These are phyloP conservation scores for Thryonomys swinderianus DNA, from an alignment of 2,113 vertebrate genomes.

Conservation along the genomic window DNA sequence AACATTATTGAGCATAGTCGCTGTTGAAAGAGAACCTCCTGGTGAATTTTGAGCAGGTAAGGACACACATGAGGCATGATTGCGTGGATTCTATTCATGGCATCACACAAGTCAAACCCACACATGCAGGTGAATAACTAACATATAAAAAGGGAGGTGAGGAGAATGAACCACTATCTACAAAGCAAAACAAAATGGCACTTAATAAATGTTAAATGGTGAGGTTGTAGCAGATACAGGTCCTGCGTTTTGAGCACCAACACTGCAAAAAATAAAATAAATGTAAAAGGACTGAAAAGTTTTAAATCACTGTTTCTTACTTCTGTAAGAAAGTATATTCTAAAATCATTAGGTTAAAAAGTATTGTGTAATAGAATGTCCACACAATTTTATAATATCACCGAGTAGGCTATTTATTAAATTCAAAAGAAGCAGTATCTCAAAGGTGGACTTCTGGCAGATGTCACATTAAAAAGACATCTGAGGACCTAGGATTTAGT, in stretches of 20 bases:
- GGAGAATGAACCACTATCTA: neutral
- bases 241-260: neutral
- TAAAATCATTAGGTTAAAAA: neutral
- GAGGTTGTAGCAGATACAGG: too few species aligned
- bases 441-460: neutral
- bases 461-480: neutral
- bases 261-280: neutral
- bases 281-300: neutral
- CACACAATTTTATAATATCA: neutral
- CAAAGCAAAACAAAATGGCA: neutral
- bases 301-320: neutral
- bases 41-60: neutral
- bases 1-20: neutral
- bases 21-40: neutral
- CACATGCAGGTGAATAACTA: neutral
- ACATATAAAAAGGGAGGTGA: neutral
- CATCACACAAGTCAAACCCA: neutral
- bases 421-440: neutral
- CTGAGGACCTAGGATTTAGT: neutral
- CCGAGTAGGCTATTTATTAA: neutral
- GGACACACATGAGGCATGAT: neutral
- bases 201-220: neutral
- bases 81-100: neutral
- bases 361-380: neutral
- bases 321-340: neutral